Percentiles rank a stretch among this genome's conserved stretches.
These are phyloP conservation scores for Pseudanteris insignis DNA, from an alignment of 2,888 invertebrate genomes.

Conservation along the genomic window DNA sequence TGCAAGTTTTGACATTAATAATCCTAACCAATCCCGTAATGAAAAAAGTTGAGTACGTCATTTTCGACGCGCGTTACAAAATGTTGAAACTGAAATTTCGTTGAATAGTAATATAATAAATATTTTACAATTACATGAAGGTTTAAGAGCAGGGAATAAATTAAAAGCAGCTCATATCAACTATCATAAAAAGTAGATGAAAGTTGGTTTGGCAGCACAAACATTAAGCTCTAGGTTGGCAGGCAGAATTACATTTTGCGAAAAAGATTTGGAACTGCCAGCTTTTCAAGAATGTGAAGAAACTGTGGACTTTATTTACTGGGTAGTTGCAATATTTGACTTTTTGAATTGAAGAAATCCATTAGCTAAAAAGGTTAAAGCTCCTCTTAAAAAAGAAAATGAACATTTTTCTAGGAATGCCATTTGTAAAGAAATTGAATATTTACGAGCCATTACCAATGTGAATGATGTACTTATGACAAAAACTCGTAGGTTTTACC, in stretches of 20 bases:
- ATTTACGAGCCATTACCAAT: conserved; percentile 2
- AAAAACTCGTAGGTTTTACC: conserved; percentile 1
- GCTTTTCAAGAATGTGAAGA: conserved; percentile 14
- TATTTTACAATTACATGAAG: neutral
- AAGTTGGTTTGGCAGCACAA: conserved; percentile 10
- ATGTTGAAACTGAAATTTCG: neutral
- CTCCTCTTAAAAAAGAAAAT: neutral
- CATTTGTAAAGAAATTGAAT: conserved; percentile 6
- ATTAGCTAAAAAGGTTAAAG: neutral
- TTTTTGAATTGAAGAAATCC: conserved; percentile 23
- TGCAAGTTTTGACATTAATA: conserved; percentile 7
- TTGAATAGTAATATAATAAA: too few species aligned
- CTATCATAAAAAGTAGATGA: neutral
- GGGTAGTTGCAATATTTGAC: conserved; percentile 19
- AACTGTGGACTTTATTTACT: conserved; percentile 18
- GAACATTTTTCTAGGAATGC: conserved; percentile 1
- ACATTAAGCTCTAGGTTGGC: conserved; percentile 9
- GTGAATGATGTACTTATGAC: neutral
- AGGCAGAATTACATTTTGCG: conserved; percentile 2
- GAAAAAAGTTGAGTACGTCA: conserved; percentile 11
- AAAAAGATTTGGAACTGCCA: neutral
- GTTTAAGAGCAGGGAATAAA: conserved; percentile 8
- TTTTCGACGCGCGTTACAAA: conserved; percentile 36
- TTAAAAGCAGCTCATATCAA: neutral
- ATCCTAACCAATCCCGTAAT: neutral